phyloP scores from a whole-genome alignment of 2,797 vertebrate species.

The Parotocinclus haroldoi region DNA sequence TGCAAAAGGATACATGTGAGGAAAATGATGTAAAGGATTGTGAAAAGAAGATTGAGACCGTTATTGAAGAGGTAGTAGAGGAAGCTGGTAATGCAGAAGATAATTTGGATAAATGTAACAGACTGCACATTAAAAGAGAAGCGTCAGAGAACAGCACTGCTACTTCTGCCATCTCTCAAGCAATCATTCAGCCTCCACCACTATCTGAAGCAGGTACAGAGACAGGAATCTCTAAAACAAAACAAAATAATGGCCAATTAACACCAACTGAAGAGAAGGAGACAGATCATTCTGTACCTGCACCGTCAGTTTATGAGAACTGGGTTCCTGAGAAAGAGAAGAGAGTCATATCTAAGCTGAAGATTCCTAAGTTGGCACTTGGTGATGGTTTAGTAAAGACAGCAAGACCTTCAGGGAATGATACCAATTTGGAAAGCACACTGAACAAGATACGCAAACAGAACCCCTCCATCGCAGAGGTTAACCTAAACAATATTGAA shows the following conservation, averaged over 20 bases:
- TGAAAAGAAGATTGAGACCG: slow-evolving; percentile 63
- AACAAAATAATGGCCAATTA: slow-evolving; percentile 12
- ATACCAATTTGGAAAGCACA: slow-evolving; percentile 91
- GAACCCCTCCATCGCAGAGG: slow-evolving; percentile 80
- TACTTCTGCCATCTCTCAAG: slow-evolving; percentile 6
- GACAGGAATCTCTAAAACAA: slow-evolving; percentile 21
- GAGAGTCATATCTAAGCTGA: slow-evolving; percentile 84
- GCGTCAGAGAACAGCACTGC: slow-evolving; percentile 9
- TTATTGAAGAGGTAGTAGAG: slow-evolving; percentile 63
- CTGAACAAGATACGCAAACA: slow-evolving; percentile 85
- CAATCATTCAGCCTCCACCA: slow-evolving; percentile 19
- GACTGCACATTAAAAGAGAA: slow-evolving; percentile 30
- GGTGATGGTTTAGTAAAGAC: slow-evolving; percentile 82
- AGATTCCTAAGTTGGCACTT: slow-evolving; percentile 82
- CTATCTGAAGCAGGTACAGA: slow-evolving; percentile 31
- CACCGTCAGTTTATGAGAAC: slow-evolving; percentile 38
- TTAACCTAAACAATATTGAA: slow-evolving; percentile 98
- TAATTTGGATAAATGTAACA: slow-evolving; percentile 17
- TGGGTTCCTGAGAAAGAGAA: slow-evolving; percentile 68
- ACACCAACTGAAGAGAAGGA: slow-evolving; percentile 23
- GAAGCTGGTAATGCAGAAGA: slow-evolving; percentile 45
- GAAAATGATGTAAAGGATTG: slow-evolving; percentile 53
- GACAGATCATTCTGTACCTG: slow-evolving; percentile 27
- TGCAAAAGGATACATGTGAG: slow-evolving; percentile 61
- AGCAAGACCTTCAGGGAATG: slow-evolving; percentile 94